Evolutionary conservation across 2,888 invertebrate species (phyloP).

Genomic region (Nemurella pictetii): DNA sequence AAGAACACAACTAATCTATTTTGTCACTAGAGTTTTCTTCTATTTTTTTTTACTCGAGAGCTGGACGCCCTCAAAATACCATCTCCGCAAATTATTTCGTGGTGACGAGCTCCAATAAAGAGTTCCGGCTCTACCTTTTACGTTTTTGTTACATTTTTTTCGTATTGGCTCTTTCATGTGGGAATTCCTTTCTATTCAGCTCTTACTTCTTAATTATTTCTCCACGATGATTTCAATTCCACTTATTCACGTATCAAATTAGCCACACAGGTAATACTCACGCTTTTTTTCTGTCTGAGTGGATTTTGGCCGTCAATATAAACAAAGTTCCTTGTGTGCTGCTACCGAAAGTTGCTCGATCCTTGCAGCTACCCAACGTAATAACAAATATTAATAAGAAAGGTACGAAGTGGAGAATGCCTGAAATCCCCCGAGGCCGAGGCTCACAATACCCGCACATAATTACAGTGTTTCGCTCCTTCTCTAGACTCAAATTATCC

Average conservation of each 20-base stretch:
- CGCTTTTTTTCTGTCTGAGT: neutral
- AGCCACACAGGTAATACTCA: neutral
- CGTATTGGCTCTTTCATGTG: neutral
- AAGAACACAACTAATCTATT: conserved; percentile 30
- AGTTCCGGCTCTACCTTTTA: neutral
- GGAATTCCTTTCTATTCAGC: neutral
- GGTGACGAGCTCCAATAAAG: neutral
- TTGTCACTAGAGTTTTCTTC: conserved; percentile 18
- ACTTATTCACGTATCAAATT: conserved; percentile 22
- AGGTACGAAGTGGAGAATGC: neutral
- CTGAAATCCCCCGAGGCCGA: neutral
- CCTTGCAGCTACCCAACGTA: neutral
- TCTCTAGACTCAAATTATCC: conserved; percentile 3
- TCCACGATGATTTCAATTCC: conserved; percentile 21
- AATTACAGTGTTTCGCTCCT: conserved; percentile 17
- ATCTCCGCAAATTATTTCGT: conserved; percentile 14
- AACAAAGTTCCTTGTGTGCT: neutral
- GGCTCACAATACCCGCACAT: neutral
- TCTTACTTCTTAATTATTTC: conserved; percentile 18
- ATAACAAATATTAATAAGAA: conserved; percentile 20
- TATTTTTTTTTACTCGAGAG: neutral
- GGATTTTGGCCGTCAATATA: conserved; percentile 1
- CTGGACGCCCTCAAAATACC: conserved; percentile 7
- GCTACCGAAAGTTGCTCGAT: conserved; percentile 2
- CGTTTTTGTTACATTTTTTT: neutral